phyloP scores from a whole-genome alignment of 2,888 invertebrate genomes.

The Ischnus inquisitorius region DNA sequence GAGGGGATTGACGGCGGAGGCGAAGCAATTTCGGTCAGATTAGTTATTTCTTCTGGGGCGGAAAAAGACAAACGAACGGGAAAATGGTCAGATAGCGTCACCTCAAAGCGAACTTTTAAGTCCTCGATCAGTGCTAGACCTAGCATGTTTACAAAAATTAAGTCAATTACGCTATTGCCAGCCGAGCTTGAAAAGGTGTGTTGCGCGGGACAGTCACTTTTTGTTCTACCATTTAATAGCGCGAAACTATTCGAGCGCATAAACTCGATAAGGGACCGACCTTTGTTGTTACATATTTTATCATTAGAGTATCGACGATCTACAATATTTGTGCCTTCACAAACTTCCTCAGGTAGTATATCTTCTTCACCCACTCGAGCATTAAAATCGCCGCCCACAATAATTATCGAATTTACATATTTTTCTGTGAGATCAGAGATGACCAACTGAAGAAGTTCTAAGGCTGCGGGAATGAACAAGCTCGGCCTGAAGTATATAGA shows the following conservation, averaged over 20 bases:
- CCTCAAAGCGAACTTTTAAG: background rate
- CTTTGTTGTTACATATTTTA: background rate
- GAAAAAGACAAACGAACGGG: no score
- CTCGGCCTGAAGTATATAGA: slow-evolving; percentile 14
- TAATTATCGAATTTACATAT: no score
- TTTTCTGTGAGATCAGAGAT: background rate
- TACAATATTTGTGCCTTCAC: background rate
- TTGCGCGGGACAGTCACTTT: background rate
- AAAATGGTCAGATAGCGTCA: slow-evolving; percentile 26
- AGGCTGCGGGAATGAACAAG: background rate
- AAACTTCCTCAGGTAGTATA: background rate
- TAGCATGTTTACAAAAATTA: background rate
- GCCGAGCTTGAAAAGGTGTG: background rate
- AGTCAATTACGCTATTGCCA: slow-evolving; percentile 10
- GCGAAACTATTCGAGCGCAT: slow-evolving; percentile 5
- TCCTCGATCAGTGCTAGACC: background rate
- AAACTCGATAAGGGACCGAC: slow-evolving; percentile 6
- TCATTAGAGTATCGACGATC: background rate
- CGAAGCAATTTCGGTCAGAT: no score
- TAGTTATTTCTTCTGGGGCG: no score
- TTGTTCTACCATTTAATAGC: slow-evolving; percentile 14
- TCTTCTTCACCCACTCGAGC: slow-evolving; percentile 18
- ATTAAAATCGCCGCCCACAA: slow-evolving; percentile 29
- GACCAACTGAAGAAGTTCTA: background rate
- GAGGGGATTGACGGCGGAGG: no score